Conservation (phyloP, 2,888 invertebrate species). For the Drosophila helvetica region DNA sequence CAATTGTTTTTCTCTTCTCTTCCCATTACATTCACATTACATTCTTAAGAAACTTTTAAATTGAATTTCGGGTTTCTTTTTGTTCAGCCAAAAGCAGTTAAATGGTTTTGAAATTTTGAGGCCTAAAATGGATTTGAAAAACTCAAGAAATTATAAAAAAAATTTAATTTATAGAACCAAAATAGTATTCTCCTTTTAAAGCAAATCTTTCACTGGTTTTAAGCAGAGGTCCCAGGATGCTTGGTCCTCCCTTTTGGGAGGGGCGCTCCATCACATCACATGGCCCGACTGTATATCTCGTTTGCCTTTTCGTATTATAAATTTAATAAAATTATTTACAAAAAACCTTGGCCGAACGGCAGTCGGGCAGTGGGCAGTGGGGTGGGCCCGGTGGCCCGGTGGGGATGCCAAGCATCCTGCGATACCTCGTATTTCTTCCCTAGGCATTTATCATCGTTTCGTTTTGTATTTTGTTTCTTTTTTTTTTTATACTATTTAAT, state of each 20-base stretch:
- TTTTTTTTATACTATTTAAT: conserved; percentile 70
- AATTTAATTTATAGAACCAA: conserved; percentile 16
- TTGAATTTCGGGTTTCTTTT: conserved; percentile 43
- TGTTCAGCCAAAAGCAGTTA: conserved; percentile 49
- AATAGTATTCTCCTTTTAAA: conserved; percentile 13
- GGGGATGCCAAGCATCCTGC: background rate
- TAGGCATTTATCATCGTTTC: conserved; percentile 32
- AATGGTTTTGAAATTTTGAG: conserved; percentile 53
- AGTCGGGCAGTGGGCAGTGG: background rate
- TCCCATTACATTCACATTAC: conserved; percentile 40
- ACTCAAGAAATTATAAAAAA: conserved; percentile 26
- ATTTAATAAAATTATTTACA: conserved; percentile 80
- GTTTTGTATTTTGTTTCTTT: conserved; percentile 52
- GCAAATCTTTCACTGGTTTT: conserved; percentile 17
- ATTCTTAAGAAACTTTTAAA: conserved; percentile 36
- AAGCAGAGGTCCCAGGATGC: conserved; percentile 6
- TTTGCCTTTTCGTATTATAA: conserved; percentile 56
- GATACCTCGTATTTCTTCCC: background rate
- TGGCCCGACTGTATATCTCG: conserved; percentile 1
- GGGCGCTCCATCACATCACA: background rate
- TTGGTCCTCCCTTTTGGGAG: background rate
- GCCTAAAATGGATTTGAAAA: conserved; percentile 38
- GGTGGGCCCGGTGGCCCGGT: conserved; percentile 18
- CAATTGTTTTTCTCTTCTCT: conserved; percentile 70
- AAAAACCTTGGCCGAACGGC: conserved; percentile 51